Evolutionary conservation across 1,140 invertebrate genomes (phyloP), one percentile per base, ranked within the genome.

Genomic region (Drosophila bipectinata): DNA sequence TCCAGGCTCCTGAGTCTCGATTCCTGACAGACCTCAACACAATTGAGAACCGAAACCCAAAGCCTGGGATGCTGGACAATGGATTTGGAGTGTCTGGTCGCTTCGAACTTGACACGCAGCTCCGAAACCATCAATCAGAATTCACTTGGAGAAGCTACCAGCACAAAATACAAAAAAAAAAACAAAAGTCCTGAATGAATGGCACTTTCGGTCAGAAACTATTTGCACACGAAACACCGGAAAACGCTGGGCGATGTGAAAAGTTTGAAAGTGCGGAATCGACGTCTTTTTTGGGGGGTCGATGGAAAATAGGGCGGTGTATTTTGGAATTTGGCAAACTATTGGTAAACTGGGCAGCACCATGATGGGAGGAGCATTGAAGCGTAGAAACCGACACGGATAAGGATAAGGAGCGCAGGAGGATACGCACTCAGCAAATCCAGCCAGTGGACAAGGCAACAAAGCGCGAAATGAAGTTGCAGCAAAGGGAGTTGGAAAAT

Each of bases 381-480:
- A 45, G 60, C 61, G 66, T 10, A 67, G 67, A 30, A 32, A 51
- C 47, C 45, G 54, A 58, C 67, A 59, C 37, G 68, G 47, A 71
- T 71, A 52, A 39, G 64, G 39, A 57, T 71, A 52, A 39, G 64
- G 39, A 57, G 37, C 37, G 37, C 30, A 47, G 12, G 52, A 21
- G 32, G n/a, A 34, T 18, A 47, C 48, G 10, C 37, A 63, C 34
- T 45, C 14, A 37, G 18, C 24, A 45, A 39, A 64, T 62, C 57
- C 68, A 51, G 45, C 28, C 28, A 72, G 66, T 72, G 71, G 71
- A 73, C 71, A 72, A 48, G 39, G 67, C 78, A 81, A 58, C 58
- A 64, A 58, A 75, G 63, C 75, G 75, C 74, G 55, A 78, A 78
- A 77, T 71, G 75, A 56, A 56, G 66, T 24, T 49, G 44, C 44